These are phyloP conservation scores for Zootermopsis nevadensis DNA, from an alignment of 2,888 invertebrate species.

Conservation along the genomic window DNA sequence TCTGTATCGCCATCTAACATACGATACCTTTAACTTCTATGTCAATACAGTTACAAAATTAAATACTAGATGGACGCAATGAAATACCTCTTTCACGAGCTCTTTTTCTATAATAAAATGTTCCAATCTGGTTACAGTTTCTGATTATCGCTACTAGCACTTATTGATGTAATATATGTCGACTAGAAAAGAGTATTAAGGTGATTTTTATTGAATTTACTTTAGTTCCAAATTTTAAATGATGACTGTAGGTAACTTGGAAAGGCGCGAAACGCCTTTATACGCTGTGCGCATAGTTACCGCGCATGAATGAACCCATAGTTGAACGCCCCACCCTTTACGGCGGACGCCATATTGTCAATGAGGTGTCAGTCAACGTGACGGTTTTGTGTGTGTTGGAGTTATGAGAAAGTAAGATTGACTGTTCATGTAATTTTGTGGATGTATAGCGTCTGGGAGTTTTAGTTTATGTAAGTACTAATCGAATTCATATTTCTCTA, in stretches of 20 bases:
- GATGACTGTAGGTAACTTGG: neutral
- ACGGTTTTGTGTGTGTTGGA: slow-evolving; percentile 26
- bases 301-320: slow-evolving; percentile 35
- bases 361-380: slow-evolving; percentile 62
- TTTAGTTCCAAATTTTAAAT: no score
- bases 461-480: slow-evolving; percentile 34
- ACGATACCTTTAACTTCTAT: no score
- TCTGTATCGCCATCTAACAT: no score
- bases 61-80: no score
- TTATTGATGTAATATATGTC: no score
- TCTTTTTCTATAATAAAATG: no score
- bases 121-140: no score
- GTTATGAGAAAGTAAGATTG: neutral
- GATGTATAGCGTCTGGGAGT: slow-evolving; percentile 15
- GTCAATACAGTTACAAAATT: no score
- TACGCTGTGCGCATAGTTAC: slow-evolving; percentile 22
- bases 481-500: neutral
- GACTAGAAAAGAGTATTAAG: no score
- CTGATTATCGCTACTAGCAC: no score
- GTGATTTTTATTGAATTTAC: no score
- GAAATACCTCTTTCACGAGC: no score
- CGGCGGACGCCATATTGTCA: slow-evolving; percentile 63
- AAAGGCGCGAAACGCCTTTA: neutral
- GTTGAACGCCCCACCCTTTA: slow-evolving; percentile 46
- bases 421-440: slow-evolving; percentile 6